phyloP scores from a whole-genome alignment of 1,140 invertebrate species.

The Oryctes rhinoceros region DNA sequence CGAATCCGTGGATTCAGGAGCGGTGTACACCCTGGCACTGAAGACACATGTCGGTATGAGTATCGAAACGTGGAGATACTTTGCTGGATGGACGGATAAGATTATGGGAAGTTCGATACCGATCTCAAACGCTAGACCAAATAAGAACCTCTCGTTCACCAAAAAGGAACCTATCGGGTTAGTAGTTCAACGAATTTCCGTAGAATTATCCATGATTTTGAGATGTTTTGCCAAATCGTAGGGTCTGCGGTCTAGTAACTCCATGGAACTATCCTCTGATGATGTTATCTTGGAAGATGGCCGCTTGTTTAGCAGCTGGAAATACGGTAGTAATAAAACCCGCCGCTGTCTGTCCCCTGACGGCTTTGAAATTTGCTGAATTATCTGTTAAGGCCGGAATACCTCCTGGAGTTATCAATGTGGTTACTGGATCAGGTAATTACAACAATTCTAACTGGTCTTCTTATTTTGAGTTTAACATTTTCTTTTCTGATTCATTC shows the following conservation, averaged over 20 bases:
- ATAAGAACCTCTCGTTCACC: conserved; percentile 88
- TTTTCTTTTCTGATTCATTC: conserved; percentile 41
- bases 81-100: conserved; percentile 95
- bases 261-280: conserved; percentile 98
- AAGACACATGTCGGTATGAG: conserved; percentile 96
- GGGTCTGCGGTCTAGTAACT: conserved; percentile 93
- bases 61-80: conserved; percentile 92
- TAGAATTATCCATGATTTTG: neutral
- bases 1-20: conserved; percentile 91
- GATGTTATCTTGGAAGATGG: conserved; percentile 99
- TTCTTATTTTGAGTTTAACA: neutral
- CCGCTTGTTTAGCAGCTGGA: conserved; percentile 92
- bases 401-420: conserved; percentile 94
- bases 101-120: conserved; percentile 93
- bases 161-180: conserved; percentile 87
- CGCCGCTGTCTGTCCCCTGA: conserved; percentile 90
- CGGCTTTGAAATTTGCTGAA: conserved; percentile 94
- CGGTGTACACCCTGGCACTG: conserved; percentile 92
- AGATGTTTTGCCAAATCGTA: conserved; percentile 51
- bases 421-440: conserved; percentile 82
- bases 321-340: conserved; percentile 95
- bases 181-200: neutral
- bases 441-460: neutral
- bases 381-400: conserved; percentile 86
- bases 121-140: conserved; percentile 87